Base-by-base conservation (phyloP, 2,888 invertebrate species). In the Pheosia tremula region DNA sequence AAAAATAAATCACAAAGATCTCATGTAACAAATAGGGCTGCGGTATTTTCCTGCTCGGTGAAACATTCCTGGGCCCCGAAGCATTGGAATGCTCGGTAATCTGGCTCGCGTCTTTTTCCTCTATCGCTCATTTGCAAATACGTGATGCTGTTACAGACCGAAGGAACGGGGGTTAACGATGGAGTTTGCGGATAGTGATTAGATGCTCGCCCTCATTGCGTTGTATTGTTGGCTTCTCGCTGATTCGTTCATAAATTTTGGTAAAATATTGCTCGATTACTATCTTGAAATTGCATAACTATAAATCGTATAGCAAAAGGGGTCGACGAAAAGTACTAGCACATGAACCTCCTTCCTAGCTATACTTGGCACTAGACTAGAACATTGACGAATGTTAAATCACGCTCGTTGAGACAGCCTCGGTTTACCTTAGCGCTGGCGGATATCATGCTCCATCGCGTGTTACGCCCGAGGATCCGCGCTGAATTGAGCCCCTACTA, bases 371-470 rank as follows among this genome's bases (percentile, higher is more conserved):
- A 47, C 47, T 47, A 47, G 55, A 55, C 5, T 3, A 8, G 55
- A 55, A 55, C 60, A 62, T 66, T 72, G 78, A 80, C 69, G 74
- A 71, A 78, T 79, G 79, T 77, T 71, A 71, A 69, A 75, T 78
- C 75, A 71, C 66, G 76, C 75, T 78, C 77, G 78, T 82, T 85
- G 79, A 83, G 78, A 77, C 80, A 72, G 77, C 75, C 77, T 78
- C 68, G 81, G 81, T 80, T 83, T 84, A 85, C 83, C 80, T 85
- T 78, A 77, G 81, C 83, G 79, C 81, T 71, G 82, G 83, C 75
- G 81, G 83, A 81, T 88, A 82, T 79, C 79, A 84, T 81, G 86
- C 83, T 80, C 82, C 82, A 85, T 86, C 83, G 86, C 86, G 73
- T 83, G 78, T 75, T 75, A 77, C 79, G 73, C 69, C 64, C 74